phyloP scores from a whole-genome alignment of 2,113 vertebrate species.

The Microtus pennsylvanicus region DNA sequence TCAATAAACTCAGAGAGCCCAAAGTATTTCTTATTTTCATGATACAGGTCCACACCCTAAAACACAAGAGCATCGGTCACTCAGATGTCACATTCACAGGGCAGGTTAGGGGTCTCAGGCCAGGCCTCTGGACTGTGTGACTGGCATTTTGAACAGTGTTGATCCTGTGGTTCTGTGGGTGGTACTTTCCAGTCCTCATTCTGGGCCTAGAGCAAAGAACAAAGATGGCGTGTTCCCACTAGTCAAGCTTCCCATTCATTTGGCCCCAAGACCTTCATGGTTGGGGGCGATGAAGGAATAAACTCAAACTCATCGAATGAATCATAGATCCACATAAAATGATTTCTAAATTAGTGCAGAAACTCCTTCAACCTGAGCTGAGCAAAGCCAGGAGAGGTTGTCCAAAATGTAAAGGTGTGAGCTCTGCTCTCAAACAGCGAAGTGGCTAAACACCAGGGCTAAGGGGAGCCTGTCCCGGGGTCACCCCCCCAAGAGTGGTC shows the following conservation, averaged over 20 bases:
- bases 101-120: fast-evolving
- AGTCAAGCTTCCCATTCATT: fast-evolving
- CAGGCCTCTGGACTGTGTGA: fast-evolving
- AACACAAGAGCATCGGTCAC: constrained; percentile 44
- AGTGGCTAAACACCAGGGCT: background rate
- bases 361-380: background rate
- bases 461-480: background rate
- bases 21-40: constrained; percentile 95
- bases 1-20: constrained; percentile 96
- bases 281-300: background rate
- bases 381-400: no score
- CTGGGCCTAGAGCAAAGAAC: background rate
- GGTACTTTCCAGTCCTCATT: fast-evolving
- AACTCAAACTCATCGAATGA: background rate
- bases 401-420: background rate
- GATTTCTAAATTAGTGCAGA: background rate
- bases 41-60: constrained; percentile 94
- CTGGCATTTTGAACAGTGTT: fast-evolving
- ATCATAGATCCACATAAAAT: background rate
- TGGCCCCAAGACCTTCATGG: background rate
- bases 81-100: fast-evolving
- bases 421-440: background rate
- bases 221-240: fast-evolving
- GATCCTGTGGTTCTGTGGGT: background rate
- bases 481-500: fast-evolving